phyloP scores from a whole-genome alignment of 1,140 invertebrate species.

The Micrasema longulum region DNA sequence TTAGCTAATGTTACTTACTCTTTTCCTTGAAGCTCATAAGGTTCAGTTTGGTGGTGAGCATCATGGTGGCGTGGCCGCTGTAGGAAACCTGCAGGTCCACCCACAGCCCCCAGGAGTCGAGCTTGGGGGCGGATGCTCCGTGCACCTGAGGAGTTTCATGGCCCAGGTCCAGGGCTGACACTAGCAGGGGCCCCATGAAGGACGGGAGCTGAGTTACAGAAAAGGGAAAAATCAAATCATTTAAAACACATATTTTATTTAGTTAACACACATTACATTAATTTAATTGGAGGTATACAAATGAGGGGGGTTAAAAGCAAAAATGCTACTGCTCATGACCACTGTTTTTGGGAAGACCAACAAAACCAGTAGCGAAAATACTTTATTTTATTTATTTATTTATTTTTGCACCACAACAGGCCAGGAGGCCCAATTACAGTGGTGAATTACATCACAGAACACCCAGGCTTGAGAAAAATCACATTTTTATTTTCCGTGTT shows the following conservation, averaged over 20 bases:
- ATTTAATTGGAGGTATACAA: not conserved
- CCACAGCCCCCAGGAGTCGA: constrained; percentile 93
- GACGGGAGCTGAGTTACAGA: constrained; percentile 60
- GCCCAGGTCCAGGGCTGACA: constrained; percentile 62
- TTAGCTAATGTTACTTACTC: constrained; percentile 13
- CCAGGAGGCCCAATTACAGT: too few relatives aligned
- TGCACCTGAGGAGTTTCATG: constrained; percentile 77
- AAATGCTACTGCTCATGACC: too few relatives aligned
- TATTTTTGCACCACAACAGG: too few relatives aligned
- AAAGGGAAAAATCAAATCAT: not conserved
- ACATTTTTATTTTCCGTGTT: too few relatives aligned
- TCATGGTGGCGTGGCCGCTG: constrained; percentile 88
- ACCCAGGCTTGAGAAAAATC: too few relatives aligned
- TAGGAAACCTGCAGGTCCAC: constrained; percentile 92
- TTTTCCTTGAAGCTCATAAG: constrained; percentile 85
- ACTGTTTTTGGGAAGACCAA: too few relatives aligned
- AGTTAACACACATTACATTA: constrained; percentile 1
- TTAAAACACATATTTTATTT: constrained; percentile 2
- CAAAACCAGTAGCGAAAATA: too few relatives aligned
- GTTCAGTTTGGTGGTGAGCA: constrained; percentile 95
- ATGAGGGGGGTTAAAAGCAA: not conserved
- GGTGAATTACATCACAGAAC: too few relatives aligned
- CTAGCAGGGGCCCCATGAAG: constrained; percentile 64
- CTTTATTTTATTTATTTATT: too few relatives aligned
- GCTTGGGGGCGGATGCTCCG: constrained; percentile 76